Evolutionary conservation across 35 echinoderm and acorn worm species (phyloP).

Genomic region (Eucidaris tribuloides): DNA sequence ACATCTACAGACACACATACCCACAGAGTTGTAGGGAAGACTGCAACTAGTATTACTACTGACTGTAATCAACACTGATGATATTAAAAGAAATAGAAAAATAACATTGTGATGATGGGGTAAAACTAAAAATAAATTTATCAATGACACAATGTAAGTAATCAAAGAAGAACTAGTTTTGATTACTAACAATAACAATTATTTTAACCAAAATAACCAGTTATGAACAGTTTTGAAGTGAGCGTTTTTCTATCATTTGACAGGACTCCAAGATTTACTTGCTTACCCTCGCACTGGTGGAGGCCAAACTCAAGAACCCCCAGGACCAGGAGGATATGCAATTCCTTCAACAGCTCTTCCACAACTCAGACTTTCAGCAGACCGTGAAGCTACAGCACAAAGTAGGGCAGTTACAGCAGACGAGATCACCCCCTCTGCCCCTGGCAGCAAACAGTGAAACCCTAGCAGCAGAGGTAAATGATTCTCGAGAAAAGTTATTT

Average conservation of each 20-base stretch:
- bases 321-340: conserved; percentile 60
- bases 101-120: too few species aligned
- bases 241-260: neutral
- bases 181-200: too few species aligned
- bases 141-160: too few species aligned
- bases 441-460: conserved; percentile 63
- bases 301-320: conserved; percentile 52
- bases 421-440: conserved; percentile 37
- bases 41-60: too few species aligned
- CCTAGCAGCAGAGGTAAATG: conserved; percentile 81
- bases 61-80: too few species aligned
- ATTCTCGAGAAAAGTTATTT: too few species aligned
- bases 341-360: conserved; percentile 83
- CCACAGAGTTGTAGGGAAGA: too few species aligned
- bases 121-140: too few species aligned
- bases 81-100: too few species aligned
- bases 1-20: too few species aligned
- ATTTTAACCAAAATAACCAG: neutral
- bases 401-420: conserved; percentile 52
- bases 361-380: conserved; percentile 86
- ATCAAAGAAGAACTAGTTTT: too few species aligned
- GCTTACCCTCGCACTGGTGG: conserved; percentile 55
- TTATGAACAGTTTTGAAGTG: neutral
- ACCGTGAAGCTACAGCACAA: conserved; percentile 80
- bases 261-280: conserved; percentile 73